These are phyloP conservation scores for Hippocampus guttulatus DNA, from an alignment of 2,113 vertebrate species.

Conservation along the genomic window DNA sequence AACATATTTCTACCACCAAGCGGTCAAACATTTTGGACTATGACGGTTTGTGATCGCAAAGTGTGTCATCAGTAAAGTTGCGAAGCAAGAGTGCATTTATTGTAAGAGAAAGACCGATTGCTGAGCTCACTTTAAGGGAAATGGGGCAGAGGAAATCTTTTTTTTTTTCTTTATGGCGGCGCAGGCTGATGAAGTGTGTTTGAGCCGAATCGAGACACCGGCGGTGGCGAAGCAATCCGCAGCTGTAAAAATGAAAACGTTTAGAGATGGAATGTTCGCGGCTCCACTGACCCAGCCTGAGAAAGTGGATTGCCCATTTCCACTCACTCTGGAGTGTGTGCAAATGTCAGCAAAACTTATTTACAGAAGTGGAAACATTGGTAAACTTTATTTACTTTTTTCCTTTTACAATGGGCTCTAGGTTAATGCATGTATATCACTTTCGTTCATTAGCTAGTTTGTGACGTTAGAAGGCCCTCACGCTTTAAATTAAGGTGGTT, in stretches of 20 bases:
- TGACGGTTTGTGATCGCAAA: conserved; percentile 2
- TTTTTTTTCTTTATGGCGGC: conserved; percentile 29
- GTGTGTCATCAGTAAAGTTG: neutral
- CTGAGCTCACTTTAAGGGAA: conserved; percentile 48
- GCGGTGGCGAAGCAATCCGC: conserved; percentile 29
- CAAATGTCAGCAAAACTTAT: conserved; percentile 46
- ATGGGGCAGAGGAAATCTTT: conserved; percentile 41
- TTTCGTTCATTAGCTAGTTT: neutral
- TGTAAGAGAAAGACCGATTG: conserved; percentile 29
- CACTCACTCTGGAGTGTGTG: conserved; percentile 17
- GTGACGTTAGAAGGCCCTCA: neutral
- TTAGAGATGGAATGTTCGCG: conserved; percentile 36
- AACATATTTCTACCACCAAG: conserved; percentile 23
- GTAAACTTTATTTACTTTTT: conserved; percentile 16
- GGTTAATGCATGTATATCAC: neutral
- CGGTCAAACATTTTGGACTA: conserved; percentile 30
- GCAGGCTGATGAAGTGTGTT: conserved; percentile 48
- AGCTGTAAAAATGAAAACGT: conserved; percentile 45
- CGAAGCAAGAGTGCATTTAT: neutral
- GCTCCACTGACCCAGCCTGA: conserved; percentile 45
- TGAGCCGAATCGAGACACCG: conserved; percentile 32
- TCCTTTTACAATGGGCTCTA: conserved; percentile 5
- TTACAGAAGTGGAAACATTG: conserved; percentile 26
- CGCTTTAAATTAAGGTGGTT: neutral
- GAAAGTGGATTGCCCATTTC: conserved; percentile 49